A percentile compares a stretch with the other conserved stretches of the same genome.
Evolutionary conservation across 2,888 invertebrate genomes (phyloP).

Genomic region (Aleiodes testaceus): DNA sequence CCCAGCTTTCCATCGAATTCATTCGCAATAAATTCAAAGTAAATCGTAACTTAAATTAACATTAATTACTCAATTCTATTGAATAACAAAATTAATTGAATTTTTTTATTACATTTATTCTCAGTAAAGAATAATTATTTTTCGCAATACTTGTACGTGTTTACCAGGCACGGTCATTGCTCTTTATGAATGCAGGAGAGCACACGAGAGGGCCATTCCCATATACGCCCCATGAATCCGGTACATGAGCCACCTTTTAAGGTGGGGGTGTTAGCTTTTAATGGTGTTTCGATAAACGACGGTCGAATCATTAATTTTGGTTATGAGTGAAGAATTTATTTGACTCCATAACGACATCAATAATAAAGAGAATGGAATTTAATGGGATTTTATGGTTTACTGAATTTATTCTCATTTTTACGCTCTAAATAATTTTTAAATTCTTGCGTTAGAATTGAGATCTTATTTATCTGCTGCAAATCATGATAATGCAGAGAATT

Average conservation of each 20-base stretch:
- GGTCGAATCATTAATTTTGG: neutral
- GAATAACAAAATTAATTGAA: no score
- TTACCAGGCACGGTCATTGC: slow-evolving; percentile 1
- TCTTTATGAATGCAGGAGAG: slow-evolving; percentile 4
- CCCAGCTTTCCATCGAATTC: no score
- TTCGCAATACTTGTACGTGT: slow-evolving; percentile 8
- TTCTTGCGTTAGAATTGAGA: neutral
- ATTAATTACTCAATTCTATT: neutral
- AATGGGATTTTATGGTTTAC: neutral
- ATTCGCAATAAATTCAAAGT: no score
- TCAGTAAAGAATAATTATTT: neutral
- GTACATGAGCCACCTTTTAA: slow-evolving; percentile 2
- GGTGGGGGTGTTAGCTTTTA: neutral
- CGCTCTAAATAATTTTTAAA: neutral
- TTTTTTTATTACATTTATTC: neutral
- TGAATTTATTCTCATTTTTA: neutral
- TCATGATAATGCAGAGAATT: neutral
- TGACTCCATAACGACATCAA: neutral
- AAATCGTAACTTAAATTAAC: neutral
- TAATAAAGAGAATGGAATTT: neutral
- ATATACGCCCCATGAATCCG: slow-evolving; percentile 18
- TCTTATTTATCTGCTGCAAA: neutral
- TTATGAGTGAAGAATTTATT: slow-evolving; percentile 1
- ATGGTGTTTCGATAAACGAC: slow-evolving; percentile 24
- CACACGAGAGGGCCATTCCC: slow-evolving; percentile 1